Evolutionary conservation across 1,140 invertebrate genomes (phyloP).

Genomic region (Polyergus mexicanus): DNA sequence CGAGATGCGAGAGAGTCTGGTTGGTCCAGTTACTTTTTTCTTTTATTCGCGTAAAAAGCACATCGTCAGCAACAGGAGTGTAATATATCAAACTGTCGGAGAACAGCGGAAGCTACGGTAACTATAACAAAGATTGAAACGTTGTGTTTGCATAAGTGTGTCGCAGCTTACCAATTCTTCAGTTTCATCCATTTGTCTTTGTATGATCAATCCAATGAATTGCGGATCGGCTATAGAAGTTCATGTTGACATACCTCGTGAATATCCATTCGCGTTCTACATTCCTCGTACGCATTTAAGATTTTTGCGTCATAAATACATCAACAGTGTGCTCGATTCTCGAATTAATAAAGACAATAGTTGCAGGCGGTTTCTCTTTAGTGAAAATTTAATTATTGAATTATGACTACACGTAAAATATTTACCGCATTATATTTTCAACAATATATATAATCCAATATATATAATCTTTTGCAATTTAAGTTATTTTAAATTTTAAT

Average conservation of each 20-base stretch:
- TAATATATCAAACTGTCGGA: conserved; percentile 16
- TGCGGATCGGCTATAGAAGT: conserved; percentile 38
- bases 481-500: not conserved
- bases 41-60: not conserved
- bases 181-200: conserved; percentile 48
- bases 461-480: not conserved
- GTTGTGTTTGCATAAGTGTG: conserved; percentile 30
- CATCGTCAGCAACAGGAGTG: conserved; percentile 1
- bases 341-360: conserved; percentile 29
- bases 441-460: not conserved
- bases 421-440: not conserved
- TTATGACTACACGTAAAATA: conserved; percentile 14
- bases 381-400: conserved; percentile 34
- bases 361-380: conserved; percentile 39
- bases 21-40: not conserved
- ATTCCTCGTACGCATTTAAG: not conserved
- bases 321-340: conserved; percentile 35
- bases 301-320: conserved; percentile 1
- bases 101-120: not conserved
- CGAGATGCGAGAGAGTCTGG: not conserved
- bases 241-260: conserved; percentile 38
- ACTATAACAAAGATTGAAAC: conserved; percentile 40
- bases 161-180: not conserved
- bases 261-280: conserved; percentile 46
- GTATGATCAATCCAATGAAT: conserved; percentile 34